Base-by-base conservation (phyloP, 1,140 invertebrate genomes). In the Philopotamus ludificatus region DNA sequence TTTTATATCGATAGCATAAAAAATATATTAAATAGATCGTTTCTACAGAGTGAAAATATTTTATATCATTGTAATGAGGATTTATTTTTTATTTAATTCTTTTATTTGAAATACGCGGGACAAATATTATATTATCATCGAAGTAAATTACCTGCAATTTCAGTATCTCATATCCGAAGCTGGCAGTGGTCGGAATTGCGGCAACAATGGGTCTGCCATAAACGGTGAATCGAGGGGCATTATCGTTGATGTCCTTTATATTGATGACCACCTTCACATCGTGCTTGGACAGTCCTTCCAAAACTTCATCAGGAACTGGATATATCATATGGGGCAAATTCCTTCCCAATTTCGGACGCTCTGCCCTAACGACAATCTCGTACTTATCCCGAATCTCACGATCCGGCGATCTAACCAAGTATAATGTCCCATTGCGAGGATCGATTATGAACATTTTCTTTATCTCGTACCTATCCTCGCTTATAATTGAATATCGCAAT, bases 241-340 rank as follows among this genome's bases (percentile, higher is more conserved):
- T 93, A 72, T 94, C 91, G 72, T 94, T 94, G 2, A 89, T 84
- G 76, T 94, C 91, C 26, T 85, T 84, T 41, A 94, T 85, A 70
- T 85, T 84, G 2, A 93, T 83, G 0, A 92, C 80, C 0, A 91
- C 81, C 73, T 87, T 86, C 0, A 88, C 83, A 69, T 74, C 83
- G 70, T 70, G 83, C 73, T 80, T 85, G 47, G 71, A 81, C 53
- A 91, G 79, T 25, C 87, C 87, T 44, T 85, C 83, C 1, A 91
- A 73, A 18, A 84, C 80, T 53, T 90, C 87, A 49, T 85, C 86
- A 0, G 84, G 77, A 15, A 90, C 83, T 1, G 89, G 89, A 77
- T 90, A 90, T 20, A 89, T 84, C 79, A 90, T 86, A 16, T 85
- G 81, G 1, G 87, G 84, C 70, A 88, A 81, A 44, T 86, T 87